phyloP scores from a whole-genome alignment of 2,888 invertebrate genomes.

The Ptychoptera albimana region DNA sequence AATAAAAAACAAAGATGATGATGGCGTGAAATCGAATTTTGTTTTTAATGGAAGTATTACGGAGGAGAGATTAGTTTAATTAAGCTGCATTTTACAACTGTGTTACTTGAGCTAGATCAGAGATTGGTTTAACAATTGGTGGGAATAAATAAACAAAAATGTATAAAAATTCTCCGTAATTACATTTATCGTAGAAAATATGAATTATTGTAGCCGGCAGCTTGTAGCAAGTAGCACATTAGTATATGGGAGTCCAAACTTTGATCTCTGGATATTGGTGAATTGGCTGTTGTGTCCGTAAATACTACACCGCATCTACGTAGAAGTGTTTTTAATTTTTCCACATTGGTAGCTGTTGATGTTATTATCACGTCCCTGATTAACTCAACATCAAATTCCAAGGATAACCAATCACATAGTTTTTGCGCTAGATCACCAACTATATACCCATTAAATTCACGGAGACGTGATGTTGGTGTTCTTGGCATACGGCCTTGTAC shows the following conservation, averaged over 20 bases:
- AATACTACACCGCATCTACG: constrained; percentile 9
- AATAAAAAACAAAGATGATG: too few relatives aligned
- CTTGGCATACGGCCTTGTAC: constrained; percentile 5
- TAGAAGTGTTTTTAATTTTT: constrained; percentile 7
- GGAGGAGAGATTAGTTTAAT: too few relatives aligned
- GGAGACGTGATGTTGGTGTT: constrained; percentile 1
- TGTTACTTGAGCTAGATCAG: too few relatives aligned
- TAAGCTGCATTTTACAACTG: too few relatives aligned
- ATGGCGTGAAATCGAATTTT: too few relatives aligned
- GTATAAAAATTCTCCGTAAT: neutral
- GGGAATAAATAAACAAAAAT: too few relatives aligned
- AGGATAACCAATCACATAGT: constrained; percentile 8
- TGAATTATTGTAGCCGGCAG: constrained; percentile 10
- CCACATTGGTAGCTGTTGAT: constrained; percentile 4
- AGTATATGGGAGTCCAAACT: constrained; percentile 7
- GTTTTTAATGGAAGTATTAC: too few relatives aligned
- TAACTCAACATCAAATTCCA: constrained; percentile 8
- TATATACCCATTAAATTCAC: constrained; percentile 10
- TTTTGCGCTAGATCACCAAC: constrained; percentile 9
- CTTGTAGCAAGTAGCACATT: constrained; percentile 10
- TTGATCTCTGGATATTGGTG: constrained; percentile 7
- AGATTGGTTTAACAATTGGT: too few relatives aligned
- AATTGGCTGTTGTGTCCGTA: constrained; percentile 6
- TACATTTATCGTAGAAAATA: constrained; percentile 7
- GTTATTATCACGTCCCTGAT: constrained; percentile 7